Conservation (phyloP, 2,888 invertebrate species). For the Eudemis profundana region DNA sequence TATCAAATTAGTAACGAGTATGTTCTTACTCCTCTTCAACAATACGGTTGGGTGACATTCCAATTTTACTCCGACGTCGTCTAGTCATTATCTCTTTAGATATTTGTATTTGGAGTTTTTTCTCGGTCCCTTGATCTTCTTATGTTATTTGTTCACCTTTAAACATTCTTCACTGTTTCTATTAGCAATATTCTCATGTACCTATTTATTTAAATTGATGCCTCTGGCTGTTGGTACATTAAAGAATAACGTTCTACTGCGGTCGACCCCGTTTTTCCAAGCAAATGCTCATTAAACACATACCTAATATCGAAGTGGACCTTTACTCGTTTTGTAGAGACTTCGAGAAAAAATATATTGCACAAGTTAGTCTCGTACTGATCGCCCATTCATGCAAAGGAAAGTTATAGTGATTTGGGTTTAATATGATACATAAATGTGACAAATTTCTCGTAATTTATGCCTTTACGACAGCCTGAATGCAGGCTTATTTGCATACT, state of each 20-base stretch:
- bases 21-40: not conserved
- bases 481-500: too few species aligned
- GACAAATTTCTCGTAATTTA: conserved; percentile 4
- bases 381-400: not conserved
- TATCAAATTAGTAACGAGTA: not conserved
- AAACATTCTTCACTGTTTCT: not conserved
- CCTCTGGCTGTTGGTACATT: not conserved
- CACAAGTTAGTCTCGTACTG: conserved; percentile 1
- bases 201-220: not conserved
- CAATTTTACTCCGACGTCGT: not conserved
- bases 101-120: not conserved
- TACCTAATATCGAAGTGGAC: conserved; percentile 12
- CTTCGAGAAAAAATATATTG: not conserved
- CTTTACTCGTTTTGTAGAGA: conserved; percentile 1
- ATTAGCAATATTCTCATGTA: not conserved
- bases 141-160: conserved; percentile 4
- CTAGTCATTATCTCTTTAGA: not conserved
- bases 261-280: not conserved
- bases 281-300: conserved; percentile 19
- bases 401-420: not conserved
- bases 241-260: conserved; percentile 1
- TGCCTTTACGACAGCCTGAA: not conserved
- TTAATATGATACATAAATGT: not conserved
- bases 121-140: not conserved
- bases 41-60: not conserved